These are phyloP conservation scores for Dione vanillae DNA, from an alignment of 2,888 invertebrate species.

Conservation along the genomic window DNA sequence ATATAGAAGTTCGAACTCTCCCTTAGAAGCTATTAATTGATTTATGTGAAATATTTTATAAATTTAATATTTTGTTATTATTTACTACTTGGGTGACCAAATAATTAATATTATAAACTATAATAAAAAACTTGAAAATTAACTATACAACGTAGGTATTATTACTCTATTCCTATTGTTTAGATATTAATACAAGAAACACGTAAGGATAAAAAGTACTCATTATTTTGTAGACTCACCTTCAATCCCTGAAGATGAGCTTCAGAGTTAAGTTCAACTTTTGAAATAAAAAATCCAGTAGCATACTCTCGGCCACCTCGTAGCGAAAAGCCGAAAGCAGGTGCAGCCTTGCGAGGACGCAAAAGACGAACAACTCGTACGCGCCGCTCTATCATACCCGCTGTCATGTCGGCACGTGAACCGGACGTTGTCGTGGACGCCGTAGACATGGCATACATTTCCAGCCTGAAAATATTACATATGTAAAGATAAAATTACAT, in stretches of 20 bases:
- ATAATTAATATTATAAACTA: no score
- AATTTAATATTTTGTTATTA: no score
- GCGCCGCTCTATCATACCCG: constrained; percentile 62
- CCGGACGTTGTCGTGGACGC: constrained; percentile 74
- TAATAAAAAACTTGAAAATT: no score
- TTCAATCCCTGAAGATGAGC: constrained; percentile 93
- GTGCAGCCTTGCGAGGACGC: constrained; percentile 76
- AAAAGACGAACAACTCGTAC: constrained; percentile 74
- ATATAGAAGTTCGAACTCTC: no score
- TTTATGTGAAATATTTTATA: no score
- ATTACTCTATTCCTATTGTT: no score
- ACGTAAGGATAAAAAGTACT: background rate
- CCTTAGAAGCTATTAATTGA: no score
- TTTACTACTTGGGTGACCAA: no score
- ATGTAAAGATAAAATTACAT: background rate
- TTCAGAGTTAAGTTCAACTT: constrained; percentile 93
- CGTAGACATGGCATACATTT: constrained; percentile 69
- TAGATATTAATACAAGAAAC: background rate
- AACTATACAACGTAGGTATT: no score
- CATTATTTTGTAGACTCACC: constrained; percentile 77
- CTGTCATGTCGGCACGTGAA: constrained; percentile 57
- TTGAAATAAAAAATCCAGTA: constrained; percentile 96
- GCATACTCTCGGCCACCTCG: constrained; percentile 95
- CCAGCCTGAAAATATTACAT: constrained; percentile 49
- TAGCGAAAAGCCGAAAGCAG: constrained; percentile 92